Evolutionary conservation across 2,888 invertebrate genomes (phyloP).

Genomic region (Busseola fusca): DNA sequence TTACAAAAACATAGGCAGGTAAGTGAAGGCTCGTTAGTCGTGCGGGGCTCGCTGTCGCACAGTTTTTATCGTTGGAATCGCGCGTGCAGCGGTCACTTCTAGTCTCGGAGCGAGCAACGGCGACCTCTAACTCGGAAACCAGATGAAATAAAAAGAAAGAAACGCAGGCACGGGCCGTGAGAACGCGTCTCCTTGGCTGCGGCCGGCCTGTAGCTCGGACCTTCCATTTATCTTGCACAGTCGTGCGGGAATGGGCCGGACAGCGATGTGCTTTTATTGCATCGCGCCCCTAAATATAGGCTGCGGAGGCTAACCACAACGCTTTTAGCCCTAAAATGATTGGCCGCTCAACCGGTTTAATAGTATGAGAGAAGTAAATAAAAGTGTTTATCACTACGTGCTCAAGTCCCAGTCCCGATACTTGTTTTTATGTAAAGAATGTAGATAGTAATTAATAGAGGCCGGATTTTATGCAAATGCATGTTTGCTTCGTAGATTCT

Average conservation of each 20-base stretch:
- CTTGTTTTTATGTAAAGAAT: neutral
- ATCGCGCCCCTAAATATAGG: slow-evolving; percentile 87
- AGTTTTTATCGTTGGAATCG: slow-evolving; percentile 82
- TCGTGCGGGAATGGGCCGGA: slow-evolving; percentile 87
- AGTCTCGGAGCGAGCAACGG: slow-evolving; percentile 75
- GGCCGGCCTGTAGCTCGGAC: slow-evolving; percentile 74
- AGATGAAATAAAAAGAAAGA: slow-evolving; percentile 86
- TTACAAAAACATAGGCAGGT: slow-evolving; percentile 74
- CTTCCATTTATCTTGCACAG: slow-evolving; percentile 88
- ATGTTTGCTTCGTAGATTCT: neutral
- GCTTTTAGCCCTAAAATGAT: slow-evolving; percentile 82
- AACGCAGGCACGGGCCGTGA: slow-evolving; percentile 87
- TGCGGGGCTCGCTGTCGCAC: slow-evolving; percentile 73
- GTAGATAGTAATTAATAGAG: neutral
- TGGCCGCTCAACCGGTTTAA: slow-evolving; percentile 73
- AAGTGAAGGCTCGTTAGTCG: slow-evolving; percentile 77
- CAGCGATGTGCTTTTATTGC: slow-evolving; percentile 87
- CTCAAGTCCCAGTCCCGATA: neutral
- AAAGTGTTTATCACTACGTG: slow-evolving; percentile 37
- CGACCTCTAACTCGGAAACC: slow-evolving; percentile 88
- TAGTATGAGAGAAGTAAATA: slow-evolving; percentile 62
- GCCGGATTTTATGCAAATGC: neutral
- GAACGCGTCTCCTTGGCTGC: slow-evolving; percentile 84
- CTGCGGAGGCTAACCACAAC: slow-evolving; percentile 79
- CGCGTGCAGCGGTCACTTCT: slow-evolving; percentile 84